Evolutionary conservation across 2,113 vertebrate genomes (phyloP).

Genomic region (Pomatostomus ruficeps): DNA sequence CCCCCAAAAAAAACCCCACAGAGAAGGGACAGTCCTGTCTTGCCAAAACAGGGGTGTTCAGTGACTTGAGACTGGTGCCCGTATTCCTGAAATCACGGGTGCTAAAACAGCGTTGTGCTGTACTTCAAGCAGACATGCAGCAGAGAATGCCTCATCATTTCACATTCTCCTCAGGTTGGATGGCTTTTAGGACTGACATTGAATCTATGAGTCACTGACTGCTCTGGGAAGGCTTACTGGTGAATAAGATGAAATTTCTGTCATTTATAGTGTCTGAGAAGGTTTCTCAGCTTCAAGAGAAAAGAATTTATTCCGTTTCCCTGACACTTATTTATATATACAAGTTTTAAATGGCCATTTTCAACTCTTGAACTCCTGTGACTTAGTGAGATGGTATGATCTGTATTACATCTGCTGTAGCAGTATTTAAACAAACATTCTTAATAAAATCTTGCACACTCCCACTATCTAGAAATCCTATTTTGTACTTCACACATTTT

Average conservation of each 20-base stretch:
- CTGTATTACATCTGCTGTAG: background rate
- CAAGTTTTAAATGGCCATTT: background rate
- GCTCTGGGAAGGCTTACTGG: background rate
- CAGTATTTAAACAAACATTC: background rate
- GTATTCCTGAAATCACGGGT: background rate
- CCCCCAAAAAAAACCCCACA: background rate
- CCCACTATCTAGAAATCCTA: background rate
- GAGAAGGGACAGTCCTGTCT: background rate
- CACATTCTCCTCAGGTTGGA: background rate
- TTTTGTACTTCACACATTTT: background rate
- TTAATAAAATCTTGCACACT: background rate
- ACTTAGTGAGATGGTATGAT: background rate
- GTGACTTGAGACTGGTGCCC: background rate
- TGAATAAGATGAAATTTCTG: background rate
- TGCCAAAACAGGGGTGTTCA: background rate
- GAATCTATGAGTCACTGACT: background rate
- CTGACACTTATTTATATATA: background rate
- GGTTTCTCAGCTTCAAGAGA: background rate
- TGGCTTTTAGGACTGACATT: background rate
- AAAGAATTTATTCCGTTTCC: background rate
- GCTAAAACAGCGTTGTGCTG: background rate
- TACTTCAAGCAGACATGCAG: background rate
- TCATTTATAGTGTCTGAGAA: background rate
- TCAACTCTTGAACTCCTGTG: background rate
- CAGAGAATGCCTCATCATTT: background rate